Percentiles rank a stretch among this genome's conserved stretches.
These are phyloP conservation scores for Chydorus sphaericus DNA, from an alignment of 2,888 invertebrate genomes.

Conservation along the genomic window DNA sequence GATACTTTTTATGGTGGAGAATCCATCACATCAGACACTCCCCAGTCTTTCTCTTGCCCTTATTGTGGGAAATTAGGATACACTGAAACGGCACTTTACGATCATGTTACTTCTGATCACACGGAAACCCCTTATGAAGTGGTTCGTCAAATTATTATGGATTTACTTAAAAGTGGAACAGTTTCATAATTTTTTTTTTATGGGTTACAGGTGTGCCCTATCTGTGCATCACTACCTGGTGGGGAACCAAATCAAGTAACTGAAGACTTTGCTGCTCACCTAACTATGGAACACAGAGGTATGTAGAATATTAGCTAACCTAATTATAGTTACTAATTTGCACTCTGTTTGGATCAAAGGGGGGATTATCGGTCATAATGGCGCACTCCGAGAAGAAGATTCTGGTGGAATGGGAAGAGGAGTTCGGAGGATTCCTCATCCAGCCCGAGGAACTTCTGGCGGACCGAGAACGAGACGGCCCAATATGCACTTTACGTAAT, in stretches of 20 bases:
- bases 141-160: slow-evolving; percentile 32
- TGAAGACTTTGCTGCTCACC: slow-evolving; percentile 93
- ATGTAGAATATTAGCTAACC: slow-evolving; percentile 17
- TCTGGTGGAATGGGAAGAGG: background rate
- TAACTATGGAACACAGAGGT: slow-evolving; percentile 86
- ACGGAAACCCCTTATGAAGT: slow-evolving; percentile 82
- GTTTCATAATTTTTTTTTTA: background rate
- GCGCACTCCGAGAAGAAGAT: slow-evolving; percentile 11
- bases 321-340: slow-evolving; percentile 3
- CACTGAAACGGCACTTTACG: slow-evolving; percentile 78
- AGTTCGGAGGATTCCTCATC: slow-evolving; percentile 58
- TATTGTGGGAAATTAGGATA: slow-evolving; percentile 94
- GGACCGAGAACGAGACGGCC: slow-evolving; percentile 68
- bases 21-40: slow-evolving; percentile 75
- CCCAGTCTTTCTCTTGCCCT: slow-evolving; percentile 93
- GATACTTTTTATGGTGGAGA: slow-evolving; percentile 71
- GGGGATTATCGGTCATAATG: background rate
- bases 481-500: slow-evolving; percentile 82
- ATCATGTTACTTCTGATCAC: slow-evolving; percentile 82
- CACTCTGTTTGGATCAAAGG: slow-evolving; percentile 6
- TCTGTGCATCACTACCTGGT: slow-evolving; percentile 90
- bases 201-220: slow-evolving; percentile 73
- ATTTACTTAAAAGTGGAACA: slow-evolving; percentile 4
- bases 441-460: slow-evolving; percentile 47
- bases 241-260: slow-evolving; percentile 96